Conservation (phyloP, 2,797 vertebrate genomes). For the Cirrhinus mrigala region DNA sequence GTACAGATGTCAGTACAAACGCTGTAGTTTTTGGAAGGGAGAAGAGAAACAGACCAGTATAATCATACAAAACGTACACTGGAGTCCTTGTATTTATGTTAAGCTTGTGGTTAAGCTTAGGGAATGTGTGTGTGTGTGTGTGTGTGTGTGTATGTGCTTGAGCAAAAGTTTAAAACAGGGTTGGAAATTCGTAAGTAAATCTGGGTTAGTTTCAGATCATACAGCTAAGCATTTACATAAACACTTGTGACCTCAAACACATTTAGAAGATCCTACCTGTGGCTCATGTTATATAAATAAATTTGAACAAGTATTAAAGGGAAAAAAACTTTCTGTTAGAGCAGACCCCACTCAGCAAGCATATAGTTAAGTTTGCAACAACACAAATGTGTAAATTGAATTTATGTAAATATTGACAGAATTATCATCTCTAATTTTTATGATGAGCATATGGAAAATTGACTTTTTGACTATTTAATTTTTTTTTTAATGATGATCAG, state of each 20-base stretch:
- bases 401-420: not conserved
- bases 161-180: conserved; percentile 5
- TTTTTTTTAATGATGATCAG: conserved; percentile 70
- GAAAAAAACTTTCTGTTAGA: not conserved
- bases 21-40: not conserved
- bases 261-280: not conserved
- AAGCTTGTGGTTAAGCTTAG: not conserved
- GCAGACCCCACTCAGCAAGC: no score
- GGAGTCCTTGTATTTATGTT: conserved; percentile 5
- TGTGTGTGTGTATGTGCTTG: not conserved
- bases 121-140: not conserved
- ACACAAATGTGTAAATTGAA: not conserved
- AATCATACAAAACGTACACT: conserved; percentile 6
- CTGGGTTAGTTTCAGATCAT: not conserved
- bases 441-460: not conserved
- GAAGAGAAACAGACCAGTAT: not conserved
- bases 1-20: not conserved
- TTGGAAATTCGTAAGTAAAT: not conserved
- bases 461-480: not conserved
- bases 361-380: not conserved
- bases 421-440: not conserved
- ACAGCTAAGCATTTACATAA: not conserved
- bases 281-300: not conserved
- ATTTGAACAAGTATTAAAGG: not conserved
- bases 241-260: not conserved